Conservation (phyloP, 1,140 invertebrate species). For the Myzus persicae region DNA sequence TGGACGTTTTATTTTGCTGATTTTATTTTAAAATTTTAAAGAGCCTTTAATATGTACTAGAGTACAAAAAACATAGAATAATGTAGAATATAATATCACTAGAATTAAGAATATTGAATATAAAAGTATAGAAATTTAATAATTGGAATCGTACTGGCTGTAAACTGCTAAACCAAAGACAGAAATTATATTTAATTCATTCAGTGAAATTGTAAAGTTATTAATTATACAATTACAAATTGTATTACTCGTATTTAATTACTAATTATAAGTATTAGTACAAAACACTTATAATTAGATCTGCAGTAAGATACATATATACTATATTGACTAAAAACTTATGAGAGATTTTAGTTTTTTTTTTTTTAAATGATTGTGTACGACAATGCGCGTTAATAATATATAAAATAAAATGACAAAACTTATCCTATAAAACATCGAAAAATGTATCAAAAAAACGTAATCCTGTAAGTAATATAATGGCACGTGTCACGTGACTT, state of each 20-base stretch:
- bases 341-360: background rate
- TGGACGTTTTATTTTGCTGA: too few relatives aligned
- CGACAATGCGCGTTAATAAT: background rate
- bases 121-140: background rate
- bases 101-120: background rate
- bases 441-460: background rate
- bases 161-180: background rate
- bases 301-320: background rate
- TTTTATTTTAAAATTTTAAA: too few relatives aligned
- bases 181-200: constrained; percentile 5
- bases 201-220: background rate
- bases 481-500: background rate
- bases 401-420: background rate
- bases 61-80: too few relatives aligned
- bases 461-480: background rate
- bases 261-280: background rate
- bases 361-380: too few relatives aligned
- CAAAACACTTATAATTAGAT: background rate
- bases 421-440: background rate
- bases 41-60: too few relatives aligned
- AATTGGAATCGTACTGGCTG: background rate
- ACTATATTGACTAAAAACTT: background rate
- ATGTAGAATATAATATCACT: too few relatives aligned
- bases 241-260: background rate
- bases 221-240: background rate